Conservation (phyloP, 2,888 invertebrate genomes). For the Rotaria sp. region DNA sequence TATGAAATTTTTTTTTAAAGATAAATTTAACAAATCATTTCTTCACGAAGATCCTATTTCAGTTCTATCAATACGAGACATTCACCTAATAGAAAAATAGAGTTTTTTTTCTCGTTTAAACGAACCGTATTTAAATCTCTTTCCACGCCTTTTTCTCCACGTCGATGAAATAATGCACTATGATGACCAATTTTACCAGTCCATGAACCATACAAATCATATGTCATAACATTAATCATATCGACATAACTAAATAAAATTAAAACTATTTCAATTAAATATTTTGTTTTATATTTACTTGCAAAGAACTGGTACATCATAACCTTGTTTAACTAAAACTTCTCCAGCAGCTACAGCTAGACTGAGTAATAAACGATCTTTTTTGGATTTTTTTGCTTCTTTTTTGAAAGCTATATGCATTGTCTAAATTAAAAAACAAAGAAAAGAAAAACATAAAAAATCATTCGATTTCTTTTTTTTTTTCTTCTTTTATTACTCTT, state of each 20-base stretch:
- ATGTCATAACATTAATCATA: conserved; percentile 40
- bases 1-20: too few relatives aligned
- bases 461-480: not conserved
- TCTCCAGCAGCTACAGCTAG: conserved; percentile 39
- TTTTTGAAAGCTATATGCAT: conserved; percentile 38
- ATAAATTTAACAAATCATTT: too few relatives aligned
- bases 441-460: not conserved
- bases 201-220: conserved; percentile 40
- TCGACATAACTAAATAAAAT: conserved; percentile 34
- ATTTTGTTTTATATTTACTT: not conserved
- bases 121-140: conserved; percentile 36
- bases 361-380: conserved; percentile 32
- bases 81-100: too few relatives aligned
- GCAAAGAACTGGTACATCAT: conserved; percentile 40
- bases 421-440: conserved; percentile 22
- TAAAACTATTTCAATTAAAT: not conserved
- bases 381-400: conserved; percentile 35
- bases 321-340: conserved; percentile 35
- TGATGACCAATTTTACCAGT: conserved; percentile 40
- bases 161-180: conserved; percentile 35
- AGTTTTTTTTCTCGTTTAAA: not conserved
- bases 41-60: too few relatives aligned
- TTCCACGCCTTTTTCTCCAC: conserved; percentile 36
- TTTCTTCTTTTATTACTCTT: not conserved
- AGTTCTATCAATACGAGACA: too few relatives aligned